Evolutionary conservation across 2,113 vertebrate genomes (phyloP).

Genomic region (Sigmodon hispidus): DNA sequence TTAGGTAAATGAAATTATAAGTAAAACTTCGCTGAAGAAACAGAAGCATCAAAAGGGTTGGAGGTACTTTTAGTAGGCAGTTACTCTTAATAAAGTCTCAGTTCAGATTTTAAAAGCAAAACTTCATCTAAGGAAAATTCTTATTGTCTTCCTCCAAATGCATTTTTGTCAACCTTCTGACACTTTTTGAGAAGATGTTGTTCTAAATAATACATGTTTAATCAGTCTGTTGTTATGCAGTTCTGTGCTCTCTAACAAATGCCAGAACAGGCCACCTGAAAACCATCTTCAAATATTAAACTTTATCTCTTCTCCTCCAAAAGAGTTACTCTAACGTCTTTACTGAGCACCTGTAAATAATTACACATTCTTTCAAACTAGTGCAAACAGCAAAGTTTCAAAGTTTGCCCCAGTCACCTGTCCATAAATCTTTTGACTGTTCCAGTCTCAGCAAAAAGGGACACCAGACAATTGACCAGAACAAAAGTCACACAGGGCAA

Average conservation of each 20-base stretch:
- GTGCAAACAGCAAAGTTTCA: slow-evolving; percentile 60
- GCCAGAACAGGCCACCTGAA: neutral
- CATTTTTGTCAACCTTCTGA: neutral
- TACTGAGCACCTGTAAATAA: slow-evolving; percentile 57
- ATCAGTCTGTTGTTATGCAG: neutral
- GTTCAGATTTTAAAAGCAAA: slow-evolving; percentile 44
- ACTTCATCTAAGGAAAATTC: slow-evolving; percentile 24
- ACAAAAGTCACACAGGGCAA: neutral
- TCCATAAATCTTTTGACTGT: neutral
- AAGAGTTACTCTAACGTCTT: neutral
- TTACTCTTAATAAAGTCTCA: slow-evolving; percentile 36
- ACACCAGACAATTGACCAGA: neutral
- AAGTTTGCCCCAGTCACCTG: slow-evolving; percentile 44
- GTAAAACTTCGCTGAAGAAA: too few relatives aligned
- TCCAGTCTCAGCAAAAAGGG: neutral
- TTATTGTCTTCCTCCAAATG: slow-evolving; percentile 2
- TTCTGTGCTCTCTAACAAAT: neutral
- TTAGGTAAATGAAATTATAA: too few relatives aligned
- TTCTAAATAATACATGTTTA: slow-evolving; percentile 46
- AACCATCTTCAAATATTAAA: slow-evolving; percentile 37
- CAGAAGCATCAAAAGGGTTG: too few relatives aligned
- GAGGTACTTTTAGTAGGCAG: too few relatives aligned
- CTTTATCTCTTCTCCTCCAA: neutral
- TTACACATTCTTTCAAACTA: slow-evolving; percentile 54
- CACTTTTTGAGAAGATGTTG: slow-evolving; percentile 7